Conservation (phyloP, 2,888 invertebrate genomes). For the Cerastis rubricosa region DNA sequence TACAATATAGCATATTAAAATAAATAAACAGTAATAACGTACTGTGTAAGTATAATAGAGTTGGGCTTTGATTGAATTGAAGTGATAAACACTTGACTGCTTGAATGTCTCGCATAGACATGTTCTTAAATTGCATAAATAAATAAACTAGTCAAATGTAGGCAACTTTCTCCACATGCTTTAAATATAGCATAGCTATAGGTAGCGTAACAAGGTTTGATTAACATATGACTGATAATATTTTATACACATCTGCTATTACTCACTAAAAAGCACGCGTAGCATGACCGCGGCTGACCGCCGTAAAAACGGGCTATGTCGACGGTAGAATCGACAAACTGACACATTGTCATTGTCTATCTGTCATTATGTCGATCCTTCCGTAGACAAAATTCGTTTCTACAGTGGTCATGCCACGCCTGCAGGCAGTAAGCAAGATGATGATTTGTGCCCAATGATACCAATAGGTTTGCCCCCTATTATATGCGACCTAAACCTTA, state of each 20-base stretch:
- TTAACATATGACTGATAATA: neutral
- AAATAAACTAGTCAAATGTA: neutral
- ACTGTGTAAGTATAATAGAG: neutral
- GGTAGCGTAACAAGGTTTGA: neutral
- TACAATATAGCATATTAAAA: neutral
- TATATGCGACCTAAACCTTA: neutral
- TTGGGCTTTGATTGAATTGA: neutral
- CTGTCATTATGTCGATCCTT: too few relatives aligned
- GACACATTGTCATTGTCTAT: too few relatives aligned
- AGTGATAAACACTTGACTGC: neutral
- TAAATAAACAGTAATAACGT: neutral
- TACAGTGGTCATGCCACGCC: too few relatives aligned
- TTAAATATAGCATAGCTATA: constrained; percentile 6
- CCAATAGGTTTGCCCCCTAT: neutral
- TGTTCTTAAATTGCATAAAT: neutral
- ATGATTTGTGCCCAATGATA: neutral
- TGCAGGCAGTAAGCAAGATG: neutral
- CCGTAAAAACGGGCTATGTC: too few relatives aligned
- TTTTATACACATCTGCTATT: neutral
- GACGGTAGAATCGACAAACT: too few relatives aligned
- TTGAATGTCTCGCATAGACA: neutral
- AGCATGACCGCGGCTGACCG: too few relatives aligned
- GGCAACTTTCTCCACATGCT: constrained; percentile 10
- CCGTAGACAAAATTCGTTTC: too few relatives aligned
- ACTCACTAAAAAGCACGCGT: too few relatives aligned